Evolutionary conservation across 2,797 vertebrate genomes (phyloP).

Genomic region (Myotis daubentonii): DNA sequence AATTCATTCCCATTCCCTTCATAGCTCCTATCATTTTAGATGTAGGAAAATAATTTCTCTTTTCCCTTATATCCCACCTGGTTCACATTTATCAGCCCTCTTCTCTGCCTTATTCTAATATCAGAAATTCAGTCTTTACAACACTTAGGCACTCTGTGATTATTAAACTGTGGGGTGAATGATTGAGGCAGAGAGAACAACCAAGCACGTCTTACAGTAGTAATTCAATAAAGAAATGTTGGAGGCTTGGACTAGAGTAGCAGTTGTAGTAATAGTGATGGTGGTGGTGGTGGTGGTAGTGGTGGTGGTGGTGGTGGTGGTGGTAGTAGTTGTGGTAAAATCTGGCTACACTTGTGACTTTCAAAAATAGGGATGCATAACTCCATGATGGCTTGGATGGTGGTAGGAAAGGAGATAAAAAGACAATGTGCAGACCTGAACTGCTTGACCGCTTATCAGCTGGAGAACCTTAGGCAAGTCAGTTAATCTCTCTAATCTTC

Average conservation of each 20-base stretch:
- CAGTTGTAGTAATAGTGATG: too few relatives aligned
- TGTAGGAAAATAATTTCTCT: background rate
- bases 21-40: background rate
- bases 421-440: background rate
- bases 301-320: too few relatives aligned
- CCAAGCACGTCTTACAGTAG: background rate
- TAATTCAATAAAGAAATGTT: background rate
- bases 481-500: background rate
- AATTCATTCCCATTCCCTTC: background rate
- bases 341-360: background rate
- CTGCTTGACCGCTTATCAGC: background rate
- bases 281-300: background rate
- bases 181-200: background rate
- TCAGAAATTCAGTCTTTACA: conserved; percentile 3
- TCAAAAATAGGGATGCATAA: background rate
- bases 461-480: background rate
- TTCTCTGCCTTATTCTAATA: background rate
- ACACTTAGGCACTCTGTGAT: background rate
- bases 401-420: background rate
- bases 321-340: background rate
- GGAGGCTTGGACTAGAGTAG: background rate
- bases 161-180: background rate
- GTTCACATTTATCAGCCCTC: background rate
- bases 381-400: background rate
- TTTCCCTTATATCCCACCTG: background rate